These are phyloP conservation scores for Sorex maritimensis DNA, from an alignment of 2,797 vertebrate species.

Conservation along the genomic window DNA sequence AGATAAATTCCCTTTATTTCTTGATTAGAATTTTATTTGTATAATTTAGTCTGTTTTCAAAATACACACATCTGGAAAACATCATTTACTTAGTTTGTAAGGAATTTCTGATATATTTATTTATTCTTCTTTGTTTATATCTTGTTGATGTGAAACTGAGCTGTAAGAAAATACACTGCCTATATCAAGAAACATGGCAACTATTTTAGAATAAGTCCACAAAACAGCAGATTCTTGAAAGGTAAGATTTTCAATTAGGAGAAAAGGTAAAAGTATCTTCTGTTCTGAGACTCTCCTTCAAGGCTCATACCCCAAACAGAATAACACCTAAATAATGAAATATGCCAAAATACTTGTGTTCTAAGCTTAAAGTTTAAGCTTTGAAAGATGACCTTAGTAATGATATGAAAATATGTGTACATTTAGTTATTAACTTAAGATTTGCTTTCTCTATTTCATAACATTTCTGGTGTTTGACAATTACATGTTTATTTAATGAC, in stretches of 20 bases:
- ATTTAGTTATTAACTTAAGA: neutral
- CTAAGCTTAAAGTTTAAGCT: neutral
- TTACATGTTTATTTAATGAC: neutral
- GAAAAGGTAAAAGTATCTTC: slow-evolving; percentile 3
- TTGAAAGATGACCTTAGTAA: slow-evolving; percentile 30
- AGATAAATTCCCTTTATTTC: neutral
- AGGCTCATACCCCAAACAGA: neutral
- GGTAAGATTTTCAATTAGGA: slow-evolving; percentile 26
- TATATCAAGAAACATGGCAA: slow-evolving; percentile 56
- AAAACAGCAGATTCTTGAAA: slow-evolving; percentile 8
- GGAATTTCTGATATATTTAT: slow-evolving; percentile 77
- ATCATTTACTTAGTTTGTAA: slow-evolving; percentile 63
- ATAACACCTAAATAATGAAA: slow-evolving; percentile 44
- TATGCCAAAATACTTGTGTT: neutral
- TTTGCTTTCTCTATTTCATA: neutral
- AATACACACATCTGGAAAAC: slow-evolving; percentile 73
- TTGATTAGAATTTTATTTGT: slow-evolving; percentile 49
- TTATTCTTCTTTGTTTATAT: slow-evolving; percentile 75
- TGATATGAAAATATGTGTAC: slow-evolving; percentile 29
- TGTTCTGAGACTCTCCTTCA: neutral
- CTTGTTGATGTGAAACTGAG: slow-evolving; percentile 73
- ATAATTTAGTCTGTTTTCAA: slow-evolving; percentile 8
- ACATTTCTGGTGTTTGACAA: slow-evolving; percentile 3
- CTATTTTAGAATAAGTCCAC: slow-evolving; percentile 55
- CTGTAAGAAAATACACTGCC: slow-evolving; percentile 55